phyloP scores from a whole-genome alignment of 2,113 vertebrate species.

The Propithecus coquereli region DNA sequence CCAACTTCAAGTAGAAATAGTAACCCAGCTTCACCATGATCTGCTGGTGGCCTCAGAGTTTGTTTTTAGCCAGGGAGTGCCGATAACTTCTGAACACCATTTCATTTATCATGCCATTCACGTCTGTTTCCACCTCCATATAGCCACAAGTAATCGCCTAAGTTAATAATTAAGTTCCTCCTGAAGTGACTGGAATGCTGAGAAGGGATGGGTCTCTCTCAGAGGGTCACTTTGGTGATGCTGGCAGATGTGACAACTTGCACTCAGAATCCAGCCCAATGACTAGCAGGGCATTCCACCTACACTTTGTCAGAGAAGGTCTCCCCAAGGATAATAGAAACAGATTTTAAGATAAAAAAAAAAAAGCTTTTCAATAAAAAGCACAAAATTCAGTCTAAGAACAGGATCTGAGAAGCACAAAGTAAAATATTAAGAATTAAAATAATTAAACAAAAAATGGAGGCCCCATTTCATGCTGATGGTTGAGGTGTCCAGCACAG shows the following conservation, averaged over 20 bases:
- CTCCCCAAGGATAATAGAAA: background rate
- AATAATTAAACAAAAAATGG: background rate
- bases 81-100: background rate
- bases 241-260: background rate
- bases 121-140: background rate
- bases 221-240: background rate
- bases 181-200: background rate
- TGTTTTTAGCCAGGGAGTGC: background rate
- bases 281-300: background rate
- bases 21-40: background rate
- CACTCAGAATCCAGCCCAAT: background rate
- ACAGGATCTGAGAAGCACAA: background rate
- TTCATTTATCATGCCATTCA: background rate
- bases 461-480: background rate
- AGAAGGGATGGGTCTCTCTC: background rate
- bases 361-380: background rate
- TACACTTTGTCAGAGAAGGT: background rate
- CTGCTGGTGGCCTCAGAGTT: background rate
- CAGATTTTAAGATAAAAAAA: background rate
- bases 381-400: background rate
- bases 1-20: background rate
- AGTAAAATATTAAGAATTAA: background rate
- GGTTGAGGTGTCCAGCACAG: background rate
- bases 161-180: background rate
- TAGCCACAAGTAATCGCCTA: background rate